A percentile compares a stretch with the other conserved stretches of the same genome.
Conservation (phyloP, 2,888 invertebrate species). For the Pasiphila rectangulata region DNA sequence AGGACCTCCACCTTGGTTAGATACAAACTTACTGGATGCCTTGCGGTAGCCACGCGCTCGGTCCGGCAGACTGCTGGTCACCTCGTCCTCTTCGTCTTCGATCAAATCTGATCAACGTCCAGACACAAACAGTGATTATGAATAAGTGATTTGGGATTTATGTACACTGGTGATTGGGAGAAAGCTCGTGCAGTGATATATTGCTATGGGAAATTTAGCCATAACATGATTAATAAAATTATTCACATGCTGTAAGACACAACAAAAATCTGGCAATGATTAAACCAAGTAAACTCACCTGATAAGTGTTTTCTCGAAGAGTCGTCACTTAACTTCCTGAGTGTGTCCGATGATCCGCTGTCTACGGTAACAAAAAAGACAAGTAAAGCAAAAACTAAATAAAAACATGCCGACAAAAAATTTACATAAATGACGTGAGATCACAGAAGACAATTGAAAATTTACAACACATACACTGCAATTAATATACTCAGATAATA, state of each 20-base stretch:
- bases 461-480: constrained; percentile 40
- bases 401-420: constrained; percentile 63
- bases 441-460: constrained; percentile 38
- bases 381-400: constrained; percentile 71
- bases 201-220: constrained; percentile 31
- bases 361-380: constrained; percentile 77
- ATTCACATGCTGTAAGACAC: constrained; percentile 51
- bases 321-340: constrained; percentile 77
- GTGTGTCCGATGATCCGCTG: constrained; percentile 73
- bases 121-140: constrained; percentile 39
- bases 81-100: constrained; percentile 81
- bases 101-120: constrained; percentile 74
- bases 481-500: constrained; percentile 37
- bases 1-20: constrained; percentile 28
- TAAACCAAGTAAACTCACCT: constrained; percentile 55
- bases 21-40: constrained; percentile 79
- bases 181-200: constrained; percentile 32
- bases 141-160: constrained; percentile 45
- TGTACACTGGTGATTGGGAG: constrained; percentile 41
- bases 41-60: constrained; percentile 73
- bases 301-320: constrained; percentile 78
- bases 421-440: constrained; percentile 41
- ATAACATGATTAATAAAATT: constrained; percentile 56
- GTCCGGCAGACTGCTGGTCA: constrained; percentile 70
- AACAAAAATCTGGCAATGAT: constrained; percentile 4